A percentile compares a stretch with the other conserved stretches of the same genome.
Evolutionary conservation across 2,113 vertebrate species (phyloP).

Genomic region (Trogon melanurus): DNA sequence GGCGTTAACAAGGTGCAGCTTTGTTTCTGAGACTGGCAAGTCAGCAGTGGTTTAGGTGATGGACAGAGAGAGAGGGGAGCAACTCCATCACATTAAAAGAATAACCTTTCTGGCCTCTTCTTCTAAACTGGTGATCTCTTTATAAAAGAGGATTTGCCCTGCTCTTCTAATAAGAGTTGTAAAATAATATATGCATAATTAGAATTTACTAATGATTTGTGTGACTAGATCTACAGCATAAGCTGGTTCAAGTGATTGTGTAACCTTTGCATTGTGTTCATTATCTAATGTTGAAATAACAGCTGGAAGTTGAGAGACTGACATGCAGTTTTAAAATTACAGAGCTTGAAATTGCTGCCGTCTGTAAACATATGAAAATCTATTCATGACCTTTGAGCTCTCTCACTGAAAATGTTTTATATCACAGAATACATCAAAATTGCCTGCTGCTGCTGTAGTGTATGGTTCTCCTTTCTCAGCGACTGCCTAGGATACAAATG

Average conservation of each 20-base stretch:
- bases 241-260: conserved; percentile 50
- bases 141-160: conserved; percentile 35
- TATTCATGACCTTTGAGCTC: conserved; percentile 64
- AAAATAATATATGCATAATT: conserved; percentile 63
- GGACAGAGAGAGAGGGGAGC: neutral
- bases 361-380: conserved; percentile 66
- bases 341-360: conserved; percentile 61
- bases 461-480: neutral
- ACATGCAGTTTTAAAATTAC: conserved; percentile 56
- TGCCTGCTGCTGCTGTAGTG: neutral
- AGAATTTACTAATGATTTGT: conserved; percentile 59
- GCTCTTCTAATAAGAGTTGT: conserved; percentile 55
- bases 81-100: neutral
- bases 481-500: conserved; percentile 2
- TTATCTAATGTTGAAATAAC: conserved; percentile 62
- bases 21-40: conserved; percentile 4
- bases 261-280: conserved; percentile 66
- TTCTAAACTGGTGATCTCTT: conserved; percentile 29
- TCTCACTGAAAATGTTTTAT: conserved; percentile 32
- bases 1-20: conserved; percentile 29
- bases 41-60: conserved; percentile 13
- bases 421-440: conserved; percentile 44
- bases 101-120: conserved; percentile 14
- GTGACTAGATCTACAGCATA: conserved; percentile 15
- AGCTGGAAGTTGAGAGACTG: conserved; percentile 58